These are phyloP conservation scores for Aleiodes testaceus DNA, from an alignment of 2,888 invertebrate genomes.

Conservation along the genomic window DNA sequence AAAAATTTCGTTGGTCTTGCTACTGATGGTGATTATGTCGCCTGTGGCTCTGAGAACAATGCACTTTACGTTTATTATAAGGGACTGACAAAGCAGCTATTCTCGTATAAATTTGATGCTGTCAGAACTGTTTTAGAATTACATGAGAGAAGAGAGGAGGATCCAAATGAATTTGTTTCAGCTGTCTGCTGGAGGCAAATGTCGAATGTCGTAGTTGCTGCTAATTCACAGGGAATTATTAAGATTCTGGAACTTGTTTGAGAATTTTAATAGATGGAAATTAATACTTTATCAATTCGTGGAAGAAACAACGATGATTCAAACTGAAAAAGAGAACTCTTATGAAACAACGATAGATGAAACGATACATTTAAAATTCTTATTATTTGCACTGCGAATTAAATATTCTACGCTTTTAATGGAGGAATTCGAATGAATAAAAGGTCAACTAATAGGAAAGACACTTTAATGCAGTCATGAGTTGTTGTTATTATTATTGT, in stretches of 20 bases:
- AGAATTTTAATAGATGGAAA: conserved; percentile 48
- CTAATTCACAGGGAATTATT: conserved; percentile 95
- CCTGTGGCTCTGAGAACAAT: conserved; percentile 96
- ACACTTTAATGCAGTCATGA: background rate
- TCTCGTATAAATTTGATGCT: conserved; percentile 91
- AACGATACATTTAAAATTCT: no score
- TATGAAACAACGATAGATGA: conserved; percentile 13
- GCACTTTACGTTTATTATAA: conserved; percentile 94
- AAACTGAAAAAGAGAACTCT: background rate
- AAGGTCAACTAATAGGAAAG: conserved; percentile 15
- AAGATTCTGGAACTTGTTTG: conserved; percentile 88
- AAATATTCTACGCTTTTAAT: no score
- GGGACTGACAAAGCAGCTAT: conserved; percentile 88
- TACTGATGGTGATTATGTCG: conserved; percentile 92
- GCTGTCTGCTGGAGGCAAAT: conserved; percentile 95
- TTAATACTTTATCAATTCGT: background rate
- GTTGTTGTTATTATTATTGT: conserved; percentile 25
- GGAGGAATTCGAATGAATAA: background rate
- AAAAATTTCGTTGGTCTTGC: conserved; percentile 97
- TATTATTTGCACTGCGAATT: no score
- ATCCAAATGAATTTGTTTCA: conserved; percentile 93
- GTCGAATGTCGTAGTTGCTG: conserved; percentile 90
- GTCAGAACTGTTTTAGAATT: conserved; percentile 82
- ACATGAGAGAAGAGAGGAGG: conserved; percentile 86
- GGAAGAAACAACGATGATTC: background rate